These are phyloP conservation scores for Andrena minutula DNA, from an alignment of 2,888 invertebrate genomes.

Conservation along the genomic window DNA sequence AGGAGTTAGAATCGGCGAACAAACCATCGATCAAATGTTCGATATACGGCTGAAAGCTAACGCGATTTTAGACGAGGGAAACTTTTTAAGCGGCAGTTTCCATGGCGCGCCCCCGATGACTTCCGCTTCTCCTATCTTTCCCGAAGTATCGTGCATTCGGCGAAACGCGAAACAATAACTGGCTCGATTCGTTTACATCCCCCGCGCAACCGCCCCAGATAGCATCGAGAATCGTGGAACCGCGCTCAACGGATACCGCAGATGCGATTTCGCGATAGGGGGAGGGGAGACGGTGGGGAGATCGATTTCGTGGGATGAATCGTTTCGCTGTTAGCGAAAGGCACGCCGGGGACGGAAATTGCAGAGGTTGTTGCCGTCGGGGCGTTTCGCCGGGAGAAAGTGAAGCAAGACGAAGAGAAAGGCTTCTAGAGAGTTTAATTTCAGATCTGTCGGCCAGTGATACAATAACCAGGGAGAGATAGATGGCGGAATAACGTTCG, in stretches of 20 bases:
- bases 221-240: slow-evolving; percentile 26
- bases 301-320: slow-evolving; percentile 12
- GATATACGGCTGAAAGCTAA: background rate
- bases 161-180: slow-evolving; percentile 34
- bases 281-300: background rate
- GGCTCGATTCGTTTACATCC: slow-evolving; percentile 23
- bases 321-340: slow-evolving; percentile 12
- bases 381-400: background rate
- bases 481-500: background rate
- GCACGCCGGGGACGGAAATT: background rate
- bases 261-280: slow-evolving; percentile 19
- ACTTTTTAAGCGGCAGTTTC: slow-evolving; percentile 27
- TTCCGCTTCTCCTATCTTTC: slow-evolving; percentile 32
- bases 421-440: slow-evolving; percentile 6
- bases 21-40: slow-evolving; percentile 13
- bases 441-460: background rate
- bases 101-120: slow-evolving; percentile 5
- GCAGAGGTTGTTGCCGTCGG: background rate
- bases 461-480: slow-evolving; percentile 4
- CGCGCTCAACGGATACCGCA: slow-evolving; percentile 1
- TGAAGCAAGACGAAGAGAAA: background rate
- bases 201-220: slow-evolving; percentile 2
- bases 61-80: slow-evolving; percentile 5
- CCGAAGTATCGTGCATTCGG: background rate
- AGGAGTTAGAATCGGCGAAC: background rate